phyloP scores from a whole-genome alignment of 2,888 invertebrate genomes.

The Yponomeuta plumbellus region DNA sequence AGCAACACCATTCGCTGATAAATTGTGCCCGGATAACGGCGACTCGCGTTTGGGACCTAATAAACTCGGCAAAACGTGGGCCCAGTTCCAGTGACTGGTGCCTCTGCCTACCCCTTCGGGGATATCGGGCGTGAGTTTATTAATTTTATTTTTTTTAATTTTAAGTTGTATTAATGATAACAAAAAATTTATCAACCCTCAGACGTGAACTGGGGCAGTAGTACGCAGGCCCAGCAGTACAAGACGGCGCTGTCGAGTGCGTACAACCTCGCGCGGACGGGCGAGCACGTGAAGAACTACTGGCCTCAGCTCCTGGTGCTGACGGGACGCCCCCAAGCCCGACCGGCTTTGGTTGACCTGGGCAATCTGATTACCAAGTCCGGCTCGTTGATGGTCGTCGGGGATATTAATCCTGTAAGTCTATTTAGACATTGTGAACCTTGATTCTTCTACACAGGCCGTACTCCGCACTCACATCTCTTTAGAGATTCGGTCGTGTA shows the following conservation, averaged over 20 bases:
- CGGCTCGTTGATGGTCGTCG: slow-evolving; percentile 92
- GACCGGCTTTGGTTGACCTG: slow-evolving; percentile 94
- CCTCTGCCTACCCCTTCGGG: too few relatives aligned
- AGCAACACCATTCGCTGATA: too few relatives aligned
- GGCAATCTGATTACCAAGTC: slow-evolving; percentile 94
- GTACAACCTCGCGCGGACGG: slow-evolving; percentile 86
- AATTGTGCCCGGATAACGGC: too few relatives aligned
- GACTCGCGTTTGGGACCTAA: too few relatives aligned
- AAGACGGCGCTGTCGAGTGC: slow-evolving; percentile 92
- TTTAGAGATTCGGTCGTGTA: too few relatives aligned
- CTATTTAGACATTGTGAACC: neutral
- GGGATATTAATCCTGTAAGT: slow-evolving; percentile 86
- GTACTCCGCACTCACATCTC: too few relatives aligned
- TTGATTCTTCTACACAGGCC: too few relatives aligned
- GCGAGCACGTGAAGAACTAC: slow-evolving; percentile 98
- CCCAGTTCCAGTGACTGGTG: too few relatives aligned
- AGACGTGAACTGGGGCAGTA: slow-evolving; percentile 98
- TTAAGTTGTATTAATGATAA: too few relatives aligned
- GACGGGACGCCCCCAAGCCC: slow-evolving; percentile 86
- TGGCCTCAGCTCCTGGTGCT: slow-evolving; percentile 93
- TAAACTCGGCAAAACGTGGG: too few relatives aligned
- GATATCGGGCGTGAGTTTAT: too few relatives aligned
- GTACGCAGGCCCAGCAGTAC: slow-evolving; percentile 97
- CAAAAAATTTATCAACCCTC: slow-evolving; percentile 23
- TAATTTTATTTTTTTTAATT: too few relatives aligned